Base-by-base conservation (phyloP, 2,797 vertebrate genomes). In the Bovichtus diacanthus region DNA sequence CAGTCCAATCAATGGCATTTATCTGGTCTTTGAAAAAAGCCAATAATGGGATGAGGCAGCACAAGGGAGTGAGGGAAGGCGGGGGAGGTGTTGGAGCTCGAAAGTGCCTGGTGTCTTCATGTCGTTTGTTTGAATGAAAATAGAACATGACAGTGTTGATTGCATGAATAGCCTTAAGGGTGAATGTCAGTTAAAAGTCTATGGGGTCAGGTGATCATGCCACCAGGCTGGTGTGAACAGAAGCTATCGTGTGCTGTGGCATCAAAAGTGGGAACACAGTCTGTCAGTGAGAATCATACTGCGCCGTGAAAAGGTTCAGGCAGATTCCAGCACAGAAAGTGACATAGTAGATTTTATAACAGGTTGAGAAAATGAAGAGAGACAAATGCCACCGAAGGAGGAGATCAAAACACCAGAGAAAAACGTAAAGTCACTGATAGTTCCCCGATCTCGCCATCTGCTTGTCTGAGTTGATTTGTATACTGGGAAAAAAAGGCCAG, bases 1-100 rank as follows among this genome's bases (percentile, higher is more conserved):
- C 31, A 55, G 90, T 78, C 87, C 82, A 94, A 94, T 95, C 93
- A 93, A 94, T 92, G 89, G 79, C 88, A 90, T 95, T 95, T 93
- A 94, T 93, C 92, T 93, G 84, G 82, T 90, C 81, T 91, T 86
- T 90, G 87, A 89, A 90, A 92, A 91, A 90, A 92, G 87, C 77
- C 76, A 60, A 93, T 95, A 94, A 94, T 92, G 85, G 88, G 83
- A 92, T 87, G 88, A 92, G 89, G 87, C 88, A 91, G 88, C 25
- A 5, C 70, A 1, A n/a, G 83, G 67, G 79, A 88, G 59, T 0
- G 39, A 72, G 78, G 49, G 70, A 72, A 79, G 76, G 56, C 23
- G 34, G 58, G 83, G 84, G 85, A 81, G 79, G 83, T 76, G 88
- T 84, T 81, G 70, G 74, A 61, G 58, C 65, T 84, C 63, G 74